Percentiles rank a stretch among this genome's conserved stretches.
These are phyloP conservation scores for Perca schrenkii DNA, from an alignment of 2,113 vertebrate genomes.

Conservation along the genomic window DNA sequence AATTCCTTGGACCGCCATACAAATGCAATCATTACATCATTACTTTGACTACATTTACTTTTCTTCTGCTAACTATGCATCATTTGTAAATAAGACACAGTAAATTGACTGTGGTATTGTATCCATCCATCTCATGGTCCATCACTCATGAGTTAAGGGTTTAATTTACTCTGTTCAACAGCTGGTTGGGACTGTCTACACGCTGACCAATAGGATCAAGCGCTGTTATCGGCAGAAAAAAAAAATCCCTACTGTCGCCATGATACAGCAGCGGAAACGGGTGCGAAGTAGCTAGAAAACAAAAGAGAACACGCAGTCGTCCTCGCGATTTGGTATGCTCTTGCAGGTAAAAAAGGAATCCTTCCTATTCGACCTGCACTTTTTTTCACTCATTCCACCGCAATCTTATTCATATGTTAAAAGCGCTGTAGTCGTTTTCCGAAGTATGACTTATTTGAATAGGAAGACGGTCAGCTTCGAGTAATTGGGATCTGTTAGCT, in stretches of 20 bases:
- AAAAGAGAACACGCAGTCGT: constrained; percentile 87
- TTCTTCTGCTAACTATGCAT: not conserved
- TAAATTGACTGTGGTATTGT: not conserved
- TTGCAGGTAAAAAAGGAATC: constrained; percentile 82
- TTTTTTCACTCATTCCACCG: not conserved
- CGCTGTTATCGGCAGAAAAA: constrained; percentile 74
- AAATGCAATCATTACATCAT: constrained; percentile 20
- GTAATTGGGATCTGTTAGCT: constrained; percentile 71
- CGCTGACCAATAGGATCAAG: constrained; percentile 73
- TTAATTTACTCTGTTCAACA: constrained; percentile 75
- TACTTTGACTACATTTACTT: not conserved
- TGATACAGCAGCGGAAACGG: constrained; percentile 86
- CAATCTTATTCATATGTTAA: not conserved
- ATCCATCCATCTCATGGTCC: not conserved
- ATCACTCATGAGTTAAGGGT: constrained; percentile 4
- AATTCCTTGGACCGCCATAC: not conserved
- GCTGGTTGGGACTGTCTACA: constrained; percentile 67
- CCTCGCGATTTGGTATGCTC: constrained; percentile 86
- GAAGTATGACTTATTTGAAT: constrained; percentile 37
- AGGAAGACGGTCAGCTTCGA: constrained; percentile 65
- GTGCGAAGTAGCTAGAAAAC: constrained; percentile 86
- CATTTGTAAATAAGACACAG: not conserved
- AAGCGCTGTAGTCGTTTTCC: not conserved
- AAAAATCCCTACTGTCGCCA: constrained; percentile 87
- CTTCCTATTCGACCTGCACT: not conserved